phyloP scores from a whole-genome alignment of 2,797 vertebrate species.

The Aphelocoma californica region DNA sequence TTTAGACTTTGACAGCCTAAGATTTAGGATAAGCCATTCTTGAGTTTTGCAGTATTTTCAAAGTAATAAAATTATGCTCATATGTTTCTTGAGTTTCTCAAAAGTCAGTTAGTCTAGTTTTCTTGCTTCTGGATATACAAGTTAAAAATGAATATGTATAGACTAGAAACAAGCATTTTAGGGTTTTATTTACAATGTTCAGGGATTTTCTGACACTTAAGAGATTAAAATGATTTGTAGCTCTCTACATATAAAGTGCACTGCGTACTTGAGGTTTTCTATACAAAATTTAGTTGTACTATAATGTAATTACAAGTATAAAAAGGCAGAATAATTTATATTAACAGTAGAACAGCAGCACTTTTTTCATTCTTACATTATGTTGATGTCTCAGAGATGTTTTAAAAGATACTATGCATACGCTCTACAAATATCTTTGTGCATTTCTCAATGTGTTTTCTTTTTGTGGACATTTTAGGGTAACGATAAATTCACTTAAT shows the following conservation, averaged over 20 bases:
- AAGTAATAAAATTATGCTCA: constrained; percentile 30
- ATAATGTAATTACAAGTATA: neutral
- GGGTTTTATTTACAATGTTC: neutral
- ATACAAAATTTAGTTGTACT: neutral
- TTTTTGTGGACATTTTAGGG: neutral
- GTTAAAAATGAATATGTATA: constrained; percentile 21
- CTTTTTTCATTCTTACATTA: neutral
- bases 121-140: neutral
- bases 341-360: neutral
- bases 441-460: neutral
- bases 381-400: neutral
- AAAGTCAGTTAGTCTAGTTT: constrained; percentile 6
- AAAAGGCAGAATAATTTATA: constrained; percentile 14
- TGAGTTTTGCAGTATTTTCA: constrained; percentile 28
- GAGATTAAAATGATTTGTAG: constrained; percentile 30
- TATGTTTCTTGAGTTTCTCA: neutral
- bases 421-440: neutral
- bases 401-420: neutral
- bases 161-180: neutral
- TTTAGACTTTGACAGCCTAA: constrained; percentile 29
- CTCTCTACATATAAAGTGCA: neutral
- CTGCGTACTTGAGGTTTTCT: neutral
- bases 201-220: neutral
- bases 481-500: constrained; percentile 23
- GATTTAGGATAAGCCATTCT: neutral